These are phyloP conservation scores for Ctenicera cuprea DNA, from an alignment of 2,888 invertebrate genomes.

Conservation along the genomic window DNA sequence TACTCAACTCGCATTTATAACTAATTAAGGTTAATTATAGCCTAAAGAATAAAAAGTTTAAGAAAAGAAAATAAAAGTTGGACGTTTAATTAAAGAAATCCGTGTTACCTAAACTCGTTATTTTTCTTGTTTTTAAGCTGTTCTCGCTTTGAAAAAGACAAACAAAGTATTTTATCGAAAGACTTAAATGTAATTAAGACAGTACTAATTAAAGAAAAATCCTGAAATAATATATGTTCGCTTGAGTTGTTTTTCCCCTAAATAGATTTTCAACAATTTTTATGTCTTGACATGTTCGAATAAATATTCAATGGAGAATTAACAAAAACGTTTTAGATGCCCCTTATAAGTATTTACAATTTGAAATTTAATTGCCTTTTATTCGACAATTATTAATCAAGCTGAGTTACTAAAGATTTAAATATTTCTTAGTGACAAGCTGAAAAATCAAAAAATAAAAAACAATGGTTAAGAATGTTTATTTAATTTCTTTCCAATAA, in stretches of 20 bases:
- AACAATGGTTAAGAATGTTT: too few species aligned
- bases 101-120: slow-evolving; percentile 22
- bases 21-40: slow-evolving; percentile 44
- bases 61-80: slow-evolving; percentile 33
- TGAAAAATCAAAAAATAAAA: too few species aligned
- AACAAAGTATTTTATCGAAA: not conserved
- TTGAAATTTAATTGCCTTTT: too few species aligned
- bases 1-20: slow-evolving; percentile 22
- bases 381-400: too few species aligned
- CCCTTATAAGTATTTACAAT: too few species aligned
- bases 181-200: slow-evolving; percentile 24
- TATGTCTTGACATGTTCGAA: too few species aligned
- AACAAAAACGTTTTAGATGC: too few species aligned
- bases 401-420: too few species aligned
- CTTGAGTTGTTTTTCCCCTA: not conserved
- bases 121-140: slow-evolving; percentile 26
- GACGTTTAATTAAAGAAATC: slow-evolving; percentile 32
- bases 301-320: too few species aligned
- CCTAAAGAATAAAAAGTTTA: slow-evolving; percentile 18
- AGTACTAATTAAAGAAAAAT: not conserved
- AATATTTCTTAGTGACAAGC: too few species aligned
- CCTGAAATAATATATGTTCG: too few species aligned
- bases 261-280: not conserved
- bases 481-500: too few species aligned
- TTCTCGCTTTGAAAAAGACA: slow-evolving; percentile 6